These are phyloP conservation scores for Latrodectus hesperus DNA, from an alignment of 2,888 invertebrate genomes.

Conservation along the genomic window DNA sequence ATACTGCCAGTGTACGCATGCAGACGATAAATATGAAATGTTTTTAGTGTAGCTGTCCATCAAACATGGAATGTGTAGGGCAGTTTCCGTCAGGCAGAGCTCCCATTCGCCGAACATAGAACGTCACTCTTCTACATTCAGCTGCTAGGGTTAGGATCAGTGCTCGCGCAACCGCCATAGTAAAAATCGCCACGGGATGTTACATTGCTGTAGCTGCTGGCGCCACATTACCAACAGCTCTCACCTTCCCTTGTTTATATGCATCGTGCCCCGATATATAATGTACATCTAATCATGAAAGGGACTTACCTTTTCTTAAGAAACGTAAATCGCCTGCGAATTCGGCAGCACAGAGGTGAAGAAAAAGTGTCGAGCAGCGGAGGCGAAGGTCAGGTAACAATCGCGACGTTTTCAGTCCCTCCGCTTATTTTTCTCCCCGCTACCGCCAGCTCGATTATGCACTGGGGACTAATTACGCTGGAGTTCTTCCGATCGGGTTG, in stretches of 20 bases:
- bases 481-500: conserved; percentile 62
- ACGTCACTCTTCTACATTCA: conserved; percentile 67
- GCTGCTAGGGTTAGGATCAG: conserved; percentile 65
- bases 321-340: conserved; percentile 36
- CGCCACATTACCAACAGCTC: conserved; percentile 40
- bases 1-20: background rate
- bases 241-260: background rate
- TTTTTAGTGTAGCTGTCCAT: conserved; percentile 66
- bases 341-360: conserved; percentile 14
- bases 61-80: conserved; percentile 58
- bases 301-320: conserved; percentile 50
- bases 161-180: conserved; percentile 69
- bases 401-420: conserved; percentile 48
- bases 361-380: conserved; percentile 25
- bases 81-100: conserved; percentile 65
- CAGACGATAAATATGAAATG: conserved; percentile 37
- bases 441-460: conserved; percentile 65
- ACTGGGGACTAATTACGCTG: conserved; percentile 65
- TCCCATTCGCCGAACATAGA: conserved; percentile 68
- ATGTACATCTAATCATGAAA: background rate
- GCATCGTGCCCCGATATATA: background rate
- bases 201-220: conserved; percentile 54
- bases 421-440: conserved; percentile 59
- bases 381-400: conserved; percentile 65
- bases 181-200: conserved; percentile 65